Evolutionary conservation across 2,888 invertebrate genomes (phyloP), one percentile per base, ranked within the genome.

Genomic region (Dasysyrphus albostriatus): DNA sequence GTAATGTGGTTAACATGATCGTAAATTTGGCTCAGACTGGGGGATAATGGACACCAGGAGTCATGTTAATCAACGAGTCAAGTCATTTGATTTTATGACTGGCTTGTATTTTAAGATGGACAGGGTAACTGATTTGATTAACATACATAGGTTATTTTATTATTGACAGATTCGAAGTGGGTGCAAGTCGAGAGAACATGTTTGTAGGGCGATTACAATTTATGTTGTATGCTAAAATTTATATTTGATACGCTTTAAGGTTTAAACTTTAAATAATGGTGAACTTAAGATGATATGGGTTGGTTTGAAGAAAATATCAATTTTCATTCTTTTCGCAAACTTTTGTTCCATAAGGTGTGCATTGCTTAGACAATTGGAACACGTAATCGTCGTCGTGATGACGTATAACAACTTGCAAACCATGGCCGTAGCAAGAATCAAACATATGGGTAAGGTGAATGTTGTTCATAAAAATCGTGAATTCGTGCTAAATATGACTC

Each of bases 1-100:
- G 37, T 77, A 69, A 78, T 87, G 85, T 74, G 70, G 63, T 82
- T 78, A 85, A 85, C 85, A 87, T 63, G 85, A 37, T 87, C 82
- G 74, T 87, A 82, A 87, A 87, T 73, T 78, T 72, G 49, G 4
- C 72, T 65, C n/a, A 29, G 82, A 59, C 19, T 70, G 69, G 67
- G 69, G 67, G 67, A 81, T 73, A 59, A 75, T 80, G 76, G 85
- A 70, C 85, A 87, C 85, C 78, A 87, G 85, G 74, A 87, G 82
- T 87, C 85, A 82, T 82, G 76, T 77, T 82, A 74, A 82, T 82
- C 70, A 82, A 65, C 77, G 69, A 70, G 74, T 37, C 78, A 59
- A 75, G 85, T 82, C 82, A 77, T 87, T 87, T 70, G 77, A 82
- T 87, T 87, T 87, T 87, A 87, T 51, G 85, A 78, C 80, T 67